These are phyloP conservation scores for Lysandra bellargus DNA, from an alignment of 2,888 invertebrate genomes.

Conservation along the genomic window DNA sequence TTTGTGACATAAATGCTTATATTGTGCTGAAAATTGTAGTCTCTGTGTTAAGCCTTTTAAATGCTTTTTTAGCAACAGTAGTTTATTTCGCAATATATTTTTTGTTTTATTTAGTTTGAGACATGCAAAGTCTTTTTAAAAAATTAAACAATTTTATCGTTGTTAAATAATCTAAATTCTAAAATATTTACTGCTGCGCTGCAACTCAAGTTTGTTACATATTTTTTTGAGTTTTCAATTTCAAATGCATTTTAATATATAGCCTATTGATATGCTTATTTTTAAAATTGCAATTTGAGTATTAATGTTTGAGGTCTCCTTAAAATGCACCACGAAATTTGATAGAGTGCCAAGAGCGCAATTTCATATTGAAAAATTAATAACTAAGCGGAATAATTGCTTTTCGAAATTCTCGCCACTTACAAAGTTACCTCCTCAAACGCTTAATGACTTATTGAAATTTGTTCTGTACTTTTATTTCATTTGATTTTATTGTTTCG, in stretches of 20 bases:
- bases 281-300: too few species aligned
- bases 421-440: background rate
- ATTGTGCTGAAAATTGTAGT: background rate
- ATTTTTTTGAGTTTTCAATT: too few species aligned
- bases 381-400: slow-evolving; percentile 21
- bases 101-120: background rate
- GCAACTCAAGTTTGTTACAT: too few species aligned
- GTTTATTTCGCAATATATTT: background rate
- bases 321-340: slow-evolving; percentile 13
- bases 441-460: slow-evolving; percentile 21
- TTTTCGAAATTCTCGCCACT: background rate
- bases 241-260: too few species aligned
- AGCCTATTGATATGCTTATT: too few species aligned
- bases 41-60: background rate
- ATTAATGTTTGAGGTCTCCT: background rate
- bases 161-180: too few species aligned
- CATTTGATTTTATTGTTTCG: slow-evolving; percentile 13
- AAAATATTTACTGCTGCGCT: too few species aligned
- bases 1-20: background rate
- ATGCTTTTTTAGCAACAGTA: background rate
- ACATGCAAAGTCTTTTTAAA: too few species aligned
- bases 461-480: slow-evolving; percentile 14
- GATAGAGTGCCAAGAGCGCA: background rate
- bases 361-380: slow-evolving; percentile 10
- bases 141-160: too few species aligned